Evolutionary conservation across 2,888 invertebrate genomes (phyloP), one percentile per base, ranked within the genome.

Genomic region (Ommatoiulus sabulosus): DNA sequence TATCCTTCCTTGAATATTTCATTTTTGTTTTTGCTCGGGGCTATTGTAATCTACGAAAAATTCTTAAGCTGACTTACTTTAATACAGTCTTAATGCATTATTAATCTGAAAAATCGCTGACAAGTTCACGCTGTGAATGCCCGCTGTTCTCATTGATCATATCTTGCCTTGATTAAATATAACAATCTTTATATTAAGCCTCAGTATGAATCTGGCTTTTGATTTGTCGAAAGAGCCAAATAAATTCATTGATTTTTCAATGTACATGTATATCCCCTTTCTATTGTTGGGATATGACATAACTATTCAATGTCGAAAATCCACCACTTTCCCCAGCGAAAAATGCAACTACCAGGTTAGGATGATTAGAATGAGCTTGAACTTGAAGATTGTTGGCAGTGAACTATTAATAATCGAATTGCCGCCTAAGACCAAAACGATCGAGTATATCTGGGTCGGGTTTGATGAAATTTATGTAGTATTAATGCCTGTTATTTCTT

Each of bases 1-100:
- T 63, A 63, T 63, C 63, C 52, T 63, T 63, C 63, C 63, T 63
- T 63, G 17, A 63, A 63, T 63, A 63, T 63, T 63, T 63, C 17
- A 63, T 17, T n/a, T 63, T 12, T 63, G 12, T 63, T 63, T 63
- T 63, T 63, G 63, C 63, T 63, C n/a, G n/a, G 17, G 63, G 63
- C 63, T 63, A 63, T 63, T 63, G 63, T 63, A n/a, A 63, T 63
- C 63, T 63, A n/a, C 15, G 63, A 63, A 63, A n/a, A 63, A 63
- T 63, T 3, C n/a, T n/a, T 17, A 63, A n/a, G 63, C n/a, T 63
- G 15, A n/a, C n/a, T 63, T 17, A n/a, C 63, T 63, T 63, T 63
- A 63, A n/a, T 63, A 52, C 52, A 63, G 63, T 63, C n/a, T 72
- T 72, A 72, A 72, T 72, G 72, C 72, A 72, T 72, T 72, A 72